These are phyloP conservation scores for Drosophila sproati DNA, from an alignment of 1,140 invertebrate genomes.

Conservation along the genomic window DNA sequence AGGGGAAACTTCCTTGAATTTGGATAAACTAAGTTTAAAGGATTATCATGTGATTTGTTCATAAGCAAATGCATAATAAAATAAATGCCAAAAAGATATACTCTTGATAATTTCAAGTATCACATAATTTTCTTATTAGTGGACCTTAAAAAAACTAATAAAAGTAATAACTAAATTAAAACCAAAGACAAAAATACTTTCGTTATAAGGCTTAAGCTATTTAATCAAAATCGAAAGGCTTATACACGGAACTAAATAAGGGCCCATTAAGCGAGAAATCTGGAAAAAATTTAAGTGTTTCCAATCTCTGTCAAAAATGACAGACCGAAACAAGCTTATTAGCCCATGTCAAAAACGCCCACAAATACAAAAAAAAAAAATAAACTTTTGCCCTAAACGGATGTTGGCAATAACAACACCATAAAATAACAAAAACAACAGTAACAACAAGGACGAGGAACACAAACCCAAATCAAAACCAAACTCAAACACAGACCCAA, in stretches of 20 bases:
- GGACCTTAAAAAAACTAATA: too few species aligned
- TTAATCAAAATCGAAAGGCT: background rate
- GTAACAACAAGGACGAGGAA: conserved; percentile 42
- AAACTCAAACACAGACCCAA: conserved; percentile 30
- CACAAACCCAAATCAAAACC: conserved; percentile 28
- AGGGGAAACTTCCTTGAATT: too few species aligned
- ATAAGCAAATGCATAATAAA: too few species aligned
- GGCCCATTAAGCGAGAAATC: conserved; percentile 18
- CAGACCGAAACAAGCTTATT: conserved; percentile 63
- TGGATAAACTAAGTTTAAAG: too few species aligned
- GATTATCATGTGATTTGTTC: too few species aligned
- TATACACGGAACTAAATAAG: background rate
- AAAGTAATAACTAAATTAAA: background rate
- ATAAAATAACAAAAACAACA: conserved; percentile 45
- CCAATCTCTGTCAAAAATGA: conserved; percentile 42
- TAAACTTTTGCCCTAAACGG: conserved; percentile 57
- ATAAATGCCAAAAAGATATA: too few species aligned
- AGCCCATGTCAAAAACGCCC: conserved; percentile 73
- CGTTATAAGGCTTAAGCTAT: background rate
- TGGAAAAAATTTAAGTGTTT: conserved; percentile 12
- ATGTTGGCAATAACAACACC: conserved; percentile 69
- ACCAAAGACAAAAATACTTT: too few species aligned
- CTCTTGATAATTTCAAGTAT: too few species aligned
- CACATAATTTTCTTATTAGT: too few species aligned
- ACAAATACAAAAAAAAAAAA: background rate